Conservation (phyloP, 2,888 invertebrate genomes). For the Cryptocephalus moraei region DNA sequence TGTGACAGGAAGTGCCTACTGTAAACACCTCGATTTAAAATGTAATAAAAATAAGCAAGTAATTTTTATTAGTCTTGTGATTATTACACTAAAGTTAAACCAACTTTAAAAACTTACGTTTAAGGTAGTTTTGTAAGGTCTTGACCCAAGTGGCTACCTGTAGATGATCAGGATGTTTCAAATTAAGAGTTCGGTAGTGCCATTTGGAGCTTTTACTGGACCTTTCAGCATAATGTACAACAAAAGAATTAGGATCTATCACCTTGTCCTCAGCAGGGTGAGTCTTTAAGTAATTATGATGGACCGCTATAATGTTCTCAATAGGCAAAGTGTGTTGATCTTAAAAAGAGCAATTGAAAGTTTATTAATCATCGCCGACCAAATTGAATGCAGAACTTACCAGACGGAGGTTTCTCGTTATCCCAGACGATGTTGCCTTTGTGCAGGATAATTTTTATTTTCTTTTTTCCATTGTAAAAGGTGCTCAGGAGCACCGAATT, state of each 20-base stretch:
- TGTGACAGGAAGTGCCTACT: neutral
- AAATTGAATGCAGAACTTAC: slow-evolving; percentile 33
- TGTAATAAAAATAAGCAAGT: too few species aligned
- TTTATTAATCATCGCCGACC: neutral
- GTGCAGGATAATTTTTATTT: slow-evolving; percentile 52
- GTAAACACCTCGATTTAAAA: too few species aligned
- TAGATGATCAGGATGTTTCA: slow-evolving; percentile 49
- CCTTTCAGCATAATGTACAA: slow-evolving; percentile 52
- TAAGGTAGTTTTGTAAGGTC: slow-evolving; percentile 44
- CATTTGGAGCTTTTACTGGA: slow-evolving; percentile 44
- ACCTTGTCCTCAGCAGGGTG: slow-evolving; percentile 31
- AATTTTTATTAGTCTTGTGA: too few species aligned
- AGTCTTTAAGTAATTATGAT: slow-evolving; percentile 37
- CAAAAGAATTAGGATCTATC: slow-evolving; percentile 41
- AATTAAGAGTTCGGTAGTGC: slow-evolving; percentile 45
- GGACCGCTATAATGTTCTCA: slow-evolving; percentile 45
- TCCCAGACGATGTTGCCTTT: slow-evolving; percentile 54
- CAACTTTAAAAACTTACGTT: slow-evolving; percentile 33
- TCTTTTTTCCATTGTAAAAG: slow-evolving; percentile 51
- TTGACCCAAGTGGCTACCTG: slow-evolving; percentile 55
- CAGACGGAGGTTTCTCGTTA: slow-evolving; percentile 44
- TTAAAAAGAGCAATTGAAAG: slow-evolving; percentile 24
- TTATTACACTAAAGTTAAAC: neutral
- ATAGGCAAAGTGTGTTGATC: slow-evolving; percentile 46
- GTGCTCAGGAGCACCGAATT: slow-evolving; percentile 37